Percentiles rank a stretch among this genome's conserved stretches.
phyloP scores from a whole-genome alignment of 2,113 vertebrate genomes.

The Poeciliopsis turrubarensis region DNA sequence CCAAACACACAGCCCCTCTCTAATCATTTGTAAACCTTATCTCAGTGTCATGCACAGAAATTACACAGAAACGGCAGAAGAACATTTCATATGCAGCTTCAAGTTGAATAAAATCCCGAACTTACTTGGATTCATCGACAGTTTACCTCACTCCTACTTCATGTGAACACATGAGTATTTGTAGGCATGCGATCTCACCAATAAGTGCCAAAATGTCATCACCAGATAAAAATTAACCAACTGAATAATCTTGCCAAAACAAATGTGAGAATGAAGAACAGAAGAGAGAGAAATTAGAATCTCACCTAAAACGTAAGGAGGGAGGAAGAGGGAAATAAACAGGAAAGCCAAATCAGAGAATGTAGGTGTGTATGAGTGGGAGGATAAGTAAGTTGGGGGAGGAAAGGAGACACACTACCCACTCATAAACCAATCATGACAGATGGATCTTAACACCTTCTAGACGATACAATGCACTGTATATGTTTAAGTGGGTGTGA shows the following conservation, averaged over 20 bases:
- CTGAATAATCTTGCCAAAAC: conserved; percentile 58
- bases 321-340: neutral
- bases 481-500: conserved; percentile 9
- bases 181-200: conserved; percentile 9
- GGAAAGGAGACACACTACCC: conserved; percentile 31
- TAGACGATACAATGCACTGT: conserved; percentile 22
- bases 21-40: neutral
- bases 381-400: conserved; percentile 35
- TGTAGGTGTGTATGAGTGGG: conserved; percentile 44
- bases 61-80: conserved; percentile 8
- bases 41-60: neutral
- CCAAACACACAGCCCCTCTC: conserved; percentile 3
- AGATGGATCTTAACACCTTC: conserved; percentile 50
- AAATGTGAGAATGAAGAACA: conserved; percentile 11
- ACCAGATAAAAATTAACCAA: conserved; percentile 62
- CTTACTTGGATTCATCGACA: conserved; percentile 42
- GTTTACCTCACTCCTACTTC: conserved; percentile 44
- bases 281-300: neutral
- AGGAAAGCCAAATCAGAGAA: conserved; percentile 9
- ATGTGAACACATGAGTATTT: conserved; percentile 2
- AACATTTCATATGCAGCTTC: conserved; percentile 28
- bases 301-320: neutral
- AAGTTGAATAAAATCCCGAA: conserved; percentile 49
- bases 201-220: conserved; percentile 49
- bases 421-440: conserved; percentile 39